Evolutionary conservation across 2,888 invertebrate species (phyloP).

Genomic region (Agriopis aurantiaria): DNA sequence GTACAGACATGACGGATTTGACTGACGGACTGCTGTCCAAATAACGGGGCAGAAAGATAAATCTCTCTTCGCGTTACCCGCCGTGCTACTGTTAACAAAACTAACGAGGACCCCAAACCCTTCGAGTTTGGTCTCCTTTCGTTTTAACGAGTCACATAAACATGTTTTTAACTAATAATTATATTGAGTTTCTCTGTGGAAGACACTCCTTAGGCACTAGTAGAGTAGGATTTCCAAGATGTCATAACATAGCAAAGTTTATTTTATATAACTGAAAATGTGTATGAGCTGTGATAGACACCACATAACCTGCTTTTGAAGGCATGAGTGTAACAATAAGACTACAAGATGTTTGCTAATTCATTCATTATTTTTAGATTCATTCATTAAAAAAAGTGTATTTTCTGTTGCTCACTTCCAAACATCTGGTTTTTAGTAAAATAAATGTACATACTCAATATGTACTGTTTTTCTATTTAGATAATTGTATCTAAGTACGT

Average conservation of each 20-base stretch:
- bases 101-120: no score
- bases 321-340: slow-evolving; percentile 10
- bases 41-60: no score
- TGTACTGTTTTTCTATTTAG: background rate
- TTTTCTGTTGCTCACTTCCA: background rate
- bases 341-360: slow-evolving; percentile 6
- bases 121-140: no score
- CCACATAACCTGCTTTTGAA: slow-evolving; percentile 31
- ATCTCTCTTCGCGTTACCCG: no score
- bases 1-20: no score
- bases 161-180: no score
- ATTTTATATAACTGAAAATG: slow-evolving; percentile 19
- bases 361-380: background rate
- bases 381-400: background rate
- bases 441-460: background rate
- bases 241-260: slow-evolving; percentile 16
- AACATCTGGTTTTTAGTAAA: background rate
- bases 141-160: no score
- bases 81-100: no score
- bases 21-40: no score
- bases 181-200: no score
- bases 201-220: no score
- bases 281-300: slow-evolving; percentile 36
- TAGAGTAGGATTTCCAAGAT: no score
- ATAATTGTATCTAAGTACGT: background rate